Conservation (phyloP, 2,888 invertebrate genomes). For the Cantharis nigra region DNA sequence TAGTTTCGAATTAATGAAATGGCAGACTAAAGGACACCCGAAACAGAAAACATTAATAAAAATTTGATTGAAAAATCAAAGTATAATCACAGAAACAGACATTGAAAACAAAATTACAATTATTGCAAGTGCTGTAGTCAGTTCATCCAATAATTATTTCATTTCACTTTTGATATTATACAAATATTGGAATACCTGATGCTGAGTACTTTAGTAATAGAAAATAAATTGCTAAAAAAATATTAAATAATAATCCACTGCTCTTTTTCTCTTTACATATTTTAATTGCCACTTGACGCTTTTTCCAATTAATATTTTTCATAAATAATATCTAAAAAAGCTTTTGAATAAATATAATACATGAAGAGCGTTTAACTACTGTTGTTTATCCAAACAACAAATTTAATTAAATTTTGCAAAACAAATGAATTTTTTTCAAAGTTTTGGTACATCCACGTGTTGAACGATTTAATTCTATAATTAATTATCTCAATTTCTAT, state of each 20-base stretch:
- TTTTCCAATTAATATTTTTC: neutral
- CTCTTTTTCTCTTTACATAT: neutral
- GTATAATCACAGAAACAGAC: too few species aligned
- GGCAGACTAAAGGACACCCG: too few species aligned
- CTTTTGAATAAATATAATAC: too few species aligned
- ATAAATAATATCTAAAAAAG: neutral
- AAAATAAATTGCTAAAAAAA: neutral
- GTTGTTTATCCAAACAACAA: neutral
- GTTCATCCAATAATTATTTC: neutral
- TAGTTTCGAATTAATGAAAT: too few species aligned
- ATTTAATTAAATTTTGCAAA: neutral
- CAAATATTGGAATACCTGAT: too few species aligned
- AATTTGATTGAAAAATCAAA: too few species aligned
- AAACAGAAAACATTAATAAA: too few species aligned
- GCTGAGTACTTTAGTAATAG: too few species aligned
- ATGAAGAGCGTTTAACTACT: neutral
- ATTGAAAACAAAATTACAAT: neutral
- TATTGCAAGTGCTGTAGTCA: neutral
- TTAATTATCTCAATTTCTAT: neutral
- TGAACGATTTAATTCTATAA: neutral
- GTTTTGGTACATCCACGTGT: neutral
- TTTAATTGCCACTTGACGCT: neutral
- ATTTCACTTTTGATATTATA: neutral
- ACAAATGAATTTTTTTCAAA: neutral
- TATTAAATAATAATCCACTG: neutral